Evolutionary conservation across 2,113 vertebrate genomes (phyloP).

Genomic region (Tringa solitaria): DNA sequence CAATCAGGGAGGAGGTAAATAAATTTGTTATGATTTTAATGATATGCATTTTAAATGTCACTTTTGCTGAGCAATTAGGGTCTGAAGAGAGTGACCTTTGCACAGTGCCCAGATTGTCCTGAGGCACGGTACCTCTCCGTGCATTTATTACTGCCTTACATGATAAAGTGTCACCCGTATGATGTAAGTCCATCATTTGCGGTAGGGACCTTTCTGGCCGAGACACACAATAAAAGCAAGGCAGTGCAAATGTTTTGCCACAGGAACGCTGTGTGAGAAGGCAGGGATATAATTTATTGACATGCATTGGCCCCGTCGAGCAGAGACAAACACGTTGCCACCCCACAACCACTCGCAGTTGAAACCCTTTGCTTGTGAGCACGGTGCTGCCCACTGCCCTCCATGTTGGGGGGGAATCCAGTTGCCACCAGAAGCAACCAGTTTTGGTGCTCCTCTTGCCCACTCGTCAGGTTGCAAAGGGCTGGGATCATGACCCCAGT

Average conservation of each 20-base stretch:
- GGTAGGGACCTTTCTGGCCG: neutral
- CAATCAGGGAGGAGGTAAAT: constrained; percentile 52
- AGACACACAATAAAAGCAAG: constrained; percentile 5
- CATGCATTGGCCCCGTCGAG: neutral
- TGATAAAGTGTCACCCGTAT: constrained; percentile 13
- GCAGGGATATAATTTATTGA: neutral
- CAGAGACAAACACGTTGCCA: neutral
- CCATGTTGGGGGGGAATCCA: rapidly evolving
- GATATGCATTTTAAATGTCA: constrained; percentile 76
- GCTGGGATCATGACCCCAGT: neutral
- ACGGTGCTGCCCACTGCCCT: neutral
- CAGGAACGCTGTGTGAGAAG: neutral
- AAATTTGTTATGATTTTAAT: constrained; percentile 70
- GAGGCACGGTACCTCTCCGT: constrained; percentile 51
- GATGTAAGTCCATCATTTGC: neutral
- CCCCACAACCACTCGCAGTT: neutral
- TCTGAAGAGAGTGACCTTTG: constrained; percentile 70
- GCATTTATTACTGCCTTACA: constrained; percentile 53
- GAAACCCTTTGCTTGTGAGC: neutral
- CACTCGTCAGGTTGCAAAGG: neutral
- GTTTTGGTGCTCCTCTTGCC: neutral
- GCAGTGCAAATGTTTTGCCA: neutral
- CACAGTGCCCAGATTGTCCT: constrained; percentile 52
- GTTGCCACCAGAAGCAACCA: neutral
- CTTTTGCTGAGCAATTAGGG: constrained; percentile 68